phyloP scores from a whole-genome alignment of 2,888 invertebrate species.

The Synanthedon myopaeformis region DNA sequence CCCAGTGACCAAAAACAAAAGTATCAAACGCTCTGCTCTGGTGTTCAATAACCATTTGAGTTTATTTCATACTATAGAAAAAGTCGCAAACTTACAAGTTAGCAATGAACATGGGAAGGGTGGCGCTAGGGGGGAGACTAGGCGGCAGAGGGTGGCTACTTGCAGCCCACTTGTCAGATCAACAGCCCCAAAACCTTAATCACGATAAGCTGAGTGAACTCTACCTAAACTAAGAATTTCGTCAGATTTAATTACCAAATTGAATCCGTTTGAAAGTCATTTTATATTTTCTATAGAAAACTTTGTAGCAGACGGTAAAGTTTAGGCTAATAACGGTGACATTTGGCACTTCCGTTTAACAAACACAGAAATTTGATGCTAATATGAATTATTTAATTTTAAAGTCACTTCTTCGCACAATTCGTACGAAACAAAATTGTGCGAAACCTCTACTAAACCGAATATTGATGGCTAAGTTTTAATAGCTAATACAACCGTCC shows the following conservation, averaged over 20 bases:
- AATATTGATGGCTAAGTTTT: too few relatives aligned
- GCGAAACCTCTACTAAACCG: too few relatives aligned
- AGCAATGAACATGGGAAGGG: neutral
- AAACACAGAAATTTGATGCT: neutral
- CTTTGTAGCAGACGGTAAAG: neutral
- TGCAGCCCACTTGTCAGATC: slow-evolving; percentile 45
- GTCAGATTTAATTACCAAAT: slow-evolving; percentile 39
- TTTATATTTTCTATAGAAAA: neutral
- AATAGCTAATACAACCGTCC: too few relatives aligned
- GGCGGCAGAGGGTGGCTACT: slow-evolving; percentile 10
- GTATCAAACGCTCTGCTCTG: slow-evolving; percentile 7
- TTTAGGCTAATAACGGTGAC: neutral
- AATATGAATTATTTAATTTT: too few relatives aligned
- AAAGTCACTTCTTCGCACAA: too few relatives aligned
- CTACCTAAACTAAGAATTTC: neutral
- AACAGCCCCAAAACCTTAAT: slow-evolving; percentile 60
- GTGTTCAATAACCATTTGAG: slow-evolving; percentile 35
- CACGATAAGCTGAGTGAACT: slow-evolving; percentile 42
- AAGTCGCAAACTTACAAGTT: slow-evolving; percentile 43
- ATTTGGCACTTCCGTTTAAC: neutral
- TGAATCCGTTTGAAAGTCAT: slow-evolving; percentile 6
- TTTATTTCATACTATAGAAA: slow-evolving; percentile 38
- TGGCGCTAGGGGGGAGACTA: slow-evolving; percentile 27
- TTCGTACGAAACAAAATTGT: too few relatives aligned
- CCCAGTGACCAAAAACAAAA: too few relatives aligned